phyloP scores from a whole-genome alignment of 2,888 invertebrate genomes.

The Actias luna region DNA sequence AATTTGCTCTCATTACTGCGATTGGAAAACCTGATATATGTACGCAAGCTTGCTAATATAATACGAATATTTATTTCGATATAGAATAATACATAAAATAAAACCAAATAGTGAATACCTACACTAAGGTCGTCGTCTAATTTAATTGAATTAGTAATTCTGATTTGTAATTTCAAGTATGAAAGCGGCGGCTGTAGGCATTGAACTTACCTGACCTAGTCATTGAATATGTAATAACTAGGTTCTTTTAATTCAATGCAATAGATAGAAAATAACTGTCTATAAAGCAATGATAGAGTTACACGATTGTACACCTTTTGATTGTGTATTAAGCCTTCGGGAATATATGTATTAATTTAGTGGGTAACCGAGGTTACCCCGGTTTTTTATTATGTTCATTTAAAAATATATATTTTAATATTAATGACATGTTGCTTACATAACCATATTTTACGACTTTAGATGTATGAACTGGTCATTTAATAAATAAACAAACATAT shows the following conservation, averaged over 20 bases:
- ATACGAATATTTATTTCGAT: not conserved
- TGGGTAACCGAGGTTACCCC: too few relatives aligned
- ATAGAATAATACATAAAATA: not conserved
- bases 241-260: not conserved
- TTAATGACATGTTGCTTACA: too few relatives aligned
- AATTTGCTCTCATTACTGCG: conserved; percentile 6
- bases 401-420: too few relatives aligned
- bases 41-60: not conserved
- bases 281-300: too few relatives aligned
- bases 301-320: too few relatives aligned
- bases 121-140: not conserved
- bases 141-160: not conserved
- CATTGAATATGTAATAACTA: conserved; percentile 1
- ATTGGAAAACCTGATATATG: not conserved
- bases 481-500: too few relatives aligned
- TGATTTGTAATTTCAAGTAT: not conserved
- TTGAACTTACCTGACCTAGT: not conserved
- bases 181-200: not conserved
- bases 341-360: too few relatives aligned
- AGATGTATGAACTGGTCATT: too few relatives aligned
- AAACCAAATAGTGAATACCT: not conserved
- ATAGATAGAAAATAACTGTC: not conserved
- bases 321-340: too few relatives aligned
- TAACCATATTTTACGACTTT: too few relatives aligned
- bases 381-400: too few relatives aligned